Evolutionary conservation across 2,888 invertebrate genomes (phyloP).

Genomic region (Ichneumon xanthorius): DNA sequence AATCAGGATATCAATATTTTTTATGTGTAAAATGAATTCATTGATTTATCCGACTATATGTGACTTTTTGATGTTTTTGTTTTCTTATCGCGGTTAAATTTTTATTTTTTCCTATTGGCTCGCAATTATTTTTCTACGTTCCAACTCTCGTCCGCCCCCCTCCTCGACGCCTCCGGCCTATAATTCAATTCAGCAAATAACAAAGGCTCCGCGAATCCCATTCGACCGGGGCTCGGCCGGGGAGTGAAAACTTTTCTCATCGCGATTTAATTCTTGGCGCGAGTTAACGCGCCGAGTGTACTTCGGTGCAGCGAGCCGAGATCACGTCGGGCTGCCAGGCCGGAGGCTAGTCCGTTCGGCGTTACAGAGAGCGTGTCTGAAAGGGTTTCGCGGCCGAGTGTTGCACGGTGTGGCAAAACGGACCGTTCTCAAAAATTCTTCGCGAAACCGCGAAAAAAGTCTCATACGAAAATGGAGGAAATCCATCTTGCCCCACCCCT

Average conservation of each 20-base stretch:
- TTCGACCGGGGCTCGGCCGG: not conserved
- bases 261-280: constrained; percentile 51
- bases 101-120: no score
- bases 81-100: no score
- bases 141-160: no score
- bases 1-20: no score
- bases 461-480: no score
- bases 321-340: not conserved
- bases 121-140: no score
- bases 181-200: constrained; percentile 62
- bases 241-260: constrained; percentile 57
- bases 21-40: no score
- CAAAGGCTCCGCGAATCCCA: constrained; percentile 28
- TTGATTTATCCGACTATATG: no score
- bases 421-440: no score
- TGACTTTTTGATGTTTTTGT: no score
- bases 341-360: not conserved
- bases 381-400: not conserved
- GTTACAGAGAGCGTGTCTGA: not conserved
- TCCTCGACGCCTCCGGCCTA: not conserved
- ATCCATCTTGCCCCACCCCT: no score
- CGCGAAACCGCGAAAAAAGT: no score
- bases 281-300: constrained; percentile 49
- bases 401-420: not conserved
- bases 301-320: not conserved